Evolutionary conservation across 2,888 invertebrate genomes (phyloP).

Genomic region (Eubasilissa splendida): DNA sequence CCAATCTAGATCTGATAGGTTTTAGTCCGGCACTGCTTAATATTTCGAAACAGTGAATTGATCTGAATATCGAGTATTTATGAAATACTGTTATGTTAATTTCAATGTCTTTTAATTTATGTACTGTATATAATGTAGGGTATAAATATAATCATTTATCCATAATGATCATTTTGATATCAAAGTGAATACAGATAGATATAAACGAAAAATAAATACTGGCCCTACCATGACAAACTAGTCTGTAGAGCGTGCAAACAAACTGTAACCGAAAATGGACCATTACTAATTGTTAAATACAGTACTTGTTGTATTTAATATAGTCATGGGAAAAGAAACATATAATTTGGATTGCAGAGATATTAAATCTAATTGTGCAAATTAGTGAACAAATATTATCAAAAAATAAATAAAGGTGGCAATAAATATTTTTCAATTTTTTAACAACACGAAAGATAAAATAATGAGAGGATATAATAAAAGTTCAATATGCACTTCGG

Average conservation of each 20-base stretch:
- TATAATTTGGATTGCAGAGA: constrained; percentile 6
- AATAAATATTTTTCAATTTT: not conserved
- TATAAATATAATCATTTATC: no score
- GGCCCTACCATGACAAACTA: constrained; percentile 4
- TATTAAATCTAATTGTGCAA: not conserved
- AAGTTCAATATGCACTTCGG: no score
- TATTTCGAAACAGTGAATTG: no score
- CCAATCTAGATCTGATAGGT: no score
- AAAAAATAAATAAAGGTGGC: no score
- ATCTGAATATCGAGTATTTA: no score
- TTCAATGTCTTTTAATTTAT: no score
- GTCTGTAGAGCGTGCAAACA: not conserved
- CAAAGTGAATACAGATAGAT: not conserved
- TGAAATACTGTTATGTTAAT: no score
- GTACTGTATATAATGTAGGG: no score
- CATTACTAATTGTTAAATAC: constrained; percentile 14
- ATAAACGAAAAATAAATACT: constrained; percentile 1
- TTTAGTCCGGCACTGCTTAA: no score
- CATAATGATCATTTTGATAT: no score
- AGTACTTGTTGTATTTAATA: not conserved
- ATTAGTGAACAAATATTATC: not conserved
- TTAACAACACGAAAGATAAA: not conserved
- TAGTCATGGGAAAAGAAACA: constrained; percentile 1
- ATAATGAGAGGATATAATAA: no score
- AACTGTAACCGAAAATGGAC: constrained; percentile 1